Percentiles rank a stretch among this genome's conserved stretches.
Evolutionary conservation across 2,888 invertebrate genomes (phyloP).

Genomic region (Amphimallon solstitiale): DNA sequence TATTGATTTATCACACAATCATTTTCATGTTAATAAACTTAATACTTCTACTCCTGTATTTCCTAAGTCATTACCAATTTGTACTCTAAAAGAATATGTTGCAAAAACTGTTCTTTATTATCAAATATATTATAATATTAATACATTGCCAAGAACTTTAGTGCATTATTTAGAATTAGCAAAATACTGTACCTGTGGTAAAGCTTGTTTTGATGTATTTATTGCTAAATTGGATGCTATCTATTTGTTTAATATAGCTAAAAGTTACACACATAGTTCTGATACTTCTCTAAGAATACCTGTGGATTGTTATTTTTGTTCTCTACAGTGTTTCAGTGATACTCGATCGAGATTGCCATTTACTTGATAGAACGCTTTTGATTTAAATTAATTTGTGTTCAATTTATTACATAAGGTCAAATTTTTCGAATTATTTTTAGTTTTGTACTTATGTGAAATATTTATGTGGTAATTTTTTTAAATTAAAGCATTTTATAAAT

Average conservation of each 20-base stretch:
- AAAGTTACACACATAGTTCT: constrained; percentile 61
- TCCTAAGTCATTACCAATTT: constrained; percentile 59
- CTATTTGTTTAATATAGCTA: constrained; percentile 62
- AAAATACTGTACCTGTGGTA: constrained; percentile 72
- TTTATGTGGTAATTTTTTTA: too few relatives aligned
- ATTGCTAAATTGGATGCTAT: constrained; percentile 58
- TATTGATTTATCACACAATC: constrained; percentile 70
- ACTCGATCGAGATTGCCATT: constrained; percentile 58
- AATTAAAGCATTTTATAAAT: too few relatives aligned
- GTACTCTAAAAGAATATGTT: constrained; percentile 67
- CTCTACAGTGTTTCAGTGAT: constrained; percentile 63
- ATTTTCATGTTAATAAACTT: constrained; percentile 59
- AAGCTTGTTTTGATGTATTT: constrained; percentile 57
- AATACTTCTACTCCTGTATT: constrained; percentile 30
- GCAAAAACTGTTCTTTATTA: constrained; percentile 66
- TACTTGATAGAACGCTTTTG: constrained; percentile 65
- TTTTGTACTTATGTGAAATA: too few relatives aligned
- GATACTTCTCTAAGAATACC: constrained; percentile 61
- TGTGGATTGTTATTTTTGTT: constrained; percentile 73
- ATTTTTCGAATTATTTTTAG: too few relatives aligned
- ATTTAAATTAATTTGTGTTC: constrained; percentile 59
- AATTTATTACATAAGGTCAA: too few relatives aligned
- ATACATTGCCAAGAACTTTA: constrained; percentile 69
- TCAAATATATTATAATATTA: constrained; percentile 67
- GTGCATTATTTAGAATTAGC: constrained; percentile 71